Base-by-base conservation (phyloP, 92 coral and sea anemone genomes). In the Scolanthus callimorphus region DNA sequence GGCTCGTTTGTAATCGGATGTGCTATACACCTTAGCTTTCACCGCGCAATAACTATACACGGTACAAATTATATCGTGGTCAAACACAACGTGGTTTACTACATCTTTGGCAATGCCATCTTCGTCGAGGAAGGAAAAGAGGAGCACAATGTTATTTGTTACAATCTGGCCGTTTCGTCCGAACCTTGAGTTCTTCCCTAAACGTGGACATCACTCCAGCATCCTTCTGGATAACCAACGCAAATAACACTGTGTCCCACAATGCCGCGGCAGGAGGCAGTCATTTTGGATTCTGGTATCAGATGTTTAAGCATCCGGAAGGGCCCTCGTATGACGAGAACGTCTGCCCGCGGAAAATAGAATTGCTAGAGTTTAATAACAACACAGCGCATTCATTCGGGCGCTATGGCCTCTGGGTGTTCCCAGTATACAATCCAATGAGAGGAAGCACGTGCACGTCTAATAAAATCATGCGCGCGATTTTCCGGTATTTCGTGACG, bases 161-260 rank as follows among this genome's bases (percentile, higher is more conserved):
- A 80, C 49, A 92, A 92, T 56, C 83, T 92, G 12, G 98, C 92
- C 1, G 88, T 21, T 77, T 84, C 38, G 96, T 92, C 23, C 83
- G 51, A 20, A 51, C 96, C 11, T 88, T 92, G 11, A 79, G 83
- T 20, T 92, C 98, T 23, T 73, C 88, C 8, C 61, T 92, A 20
- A 92, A 92, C 52, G 98, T 92, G 2, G 98, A 92, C 57, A 83
- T 92, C 20, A 92, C 98, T 4, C 98, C 98, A n/a, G 98, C 98
- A 6, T 69, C 94, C 0, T 92, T 30, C 59, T 92, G 98, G 98
- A 84, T 91, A 2, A 87, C 96, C 0, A 91, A 91, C 65, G 91
- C 97, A 0, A 91, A 91, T 62, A 91, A 91, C 80, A 91, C 89
- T 0, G 81, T 91, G 1, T 59, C 74, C 4, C 89, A 87, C 58